Evolutionary conservation across 2,113 vertebrate species (phyloP).

Genomic region (Laticauda colubrina): DNA sequence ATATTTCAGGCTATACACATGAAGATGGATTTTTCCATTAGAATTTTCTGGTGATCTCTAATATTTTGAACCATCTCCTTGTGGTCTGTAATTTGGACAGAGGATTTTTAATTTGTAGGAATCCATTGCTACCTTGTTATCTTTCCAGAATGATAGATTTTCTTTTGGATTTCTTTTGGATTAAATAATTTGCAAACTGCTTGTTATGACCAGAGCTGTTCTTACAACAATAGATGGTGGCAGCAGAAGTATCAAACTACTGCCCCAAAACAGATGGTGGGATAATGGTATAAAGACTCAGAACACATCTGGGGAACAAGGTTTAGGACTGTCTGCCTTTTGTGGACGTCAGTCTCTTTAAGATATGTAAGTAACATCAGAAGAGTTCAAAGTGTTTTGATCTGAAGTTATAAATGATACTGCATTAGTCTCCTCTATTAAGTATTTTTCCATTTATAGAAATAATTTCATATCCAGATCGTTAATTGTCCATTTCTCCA

Average conservation of each 20-base stretch:
- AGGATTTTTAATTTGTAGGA: not conserved
- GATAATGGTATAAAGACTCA: not conserved
- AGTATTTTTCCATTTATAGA: not conserved
- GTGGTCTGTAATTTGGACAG: not conserved
- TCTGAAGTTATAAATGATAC: not conserved
- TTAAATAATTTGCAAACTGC: not conserved
- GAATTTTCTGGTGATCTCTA: not conserved
- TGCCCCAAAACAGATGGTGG: not conserved
- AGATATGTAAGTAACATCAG: not conserved
- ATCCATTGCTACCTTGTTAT: not conserved
- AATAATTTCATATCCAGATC: not conserved
- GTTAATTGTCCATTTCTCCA: not conserved
- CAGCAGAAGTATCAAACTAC: not conserved
- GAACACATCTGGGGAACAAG: not conserved
- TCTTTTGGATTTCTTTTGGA: not conserved
- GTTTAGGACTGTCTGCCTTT: not conserved
- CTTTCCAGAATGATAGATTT: not conserved
- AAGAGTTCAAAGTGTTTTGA: not conserved
- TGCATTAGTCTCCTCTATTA: not conserved
- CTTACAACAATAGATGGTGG: not conserved
- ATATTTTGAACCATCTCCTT: not conserved
- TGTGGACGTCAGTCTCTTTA: not conserved
- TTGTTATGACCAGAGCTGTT: not conserved
- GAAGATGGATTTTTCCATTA: not conserved
- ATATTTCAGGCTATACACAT: not conserved